Base-by-base conservation (phyloP, 2,113 vertebrate species). In the Megaceryle maxima region DNA sequence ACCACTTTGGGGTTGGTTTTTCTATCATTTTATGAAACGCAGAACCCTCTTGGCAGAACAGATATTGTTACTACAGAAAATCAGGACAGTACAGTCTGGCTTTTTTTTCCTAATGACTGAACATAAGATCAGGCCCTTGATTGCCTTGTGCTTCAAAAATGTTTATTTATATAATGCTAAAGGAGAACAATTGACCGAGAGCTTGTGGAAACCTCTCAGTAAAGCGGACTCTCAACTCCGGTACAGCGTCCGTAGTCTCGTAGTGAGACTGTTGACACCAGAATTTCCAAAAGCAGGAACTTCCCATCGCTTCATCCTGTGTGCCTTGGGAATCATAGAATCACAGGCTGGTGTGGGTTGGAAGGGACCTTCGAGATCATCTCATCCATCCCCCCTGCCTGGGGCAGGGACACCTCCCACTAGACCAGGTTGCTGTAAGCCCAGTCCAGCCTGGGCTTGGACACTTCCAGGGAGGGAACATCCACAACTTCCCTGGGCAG, bases 261-360 rank as follows among this genome's bases (percentile, higher is more conserved):
- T 4, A 2, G 1, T 9, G 43, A 37, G 41, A 25, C n/a, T 29
- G 3, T 1, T 1, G 28, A 8, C 35, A 5, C 20, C 9, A 29
- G 13, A 11, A 17, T 50, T 48, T 17, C 51, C 31, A 11, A 3
- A 11, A 3, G 44, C 5, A 26, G 35, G 46, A 39, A 28, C 31
- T 24, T 68, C 55, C 70, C 55, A 2, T 43, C n/a, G 0, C 31
- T 43, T 64, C 13, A 4, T 12, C 33, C 33, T 3, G 6, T 3
- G 10, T 64, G 56, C 55, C 64, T 44, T 8, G 20, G 41, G 43
- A 44, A 46, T 44, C 43, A 44, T 44, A 44, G 43, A 44, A 16
- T 46, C 44, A 46, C 44, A 46, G 44, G 44, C 44, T 46, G 44
- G 44, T 46, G 17, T 46, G 44, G 44, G 44, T 18, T 46, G 44